A percentile compares a stretch with the other conserved stretches of the same genome.
phyloP scores from a whole-genome alignment of 2,888 invertebrate species.

The Drosophila picticornis region DNA sequence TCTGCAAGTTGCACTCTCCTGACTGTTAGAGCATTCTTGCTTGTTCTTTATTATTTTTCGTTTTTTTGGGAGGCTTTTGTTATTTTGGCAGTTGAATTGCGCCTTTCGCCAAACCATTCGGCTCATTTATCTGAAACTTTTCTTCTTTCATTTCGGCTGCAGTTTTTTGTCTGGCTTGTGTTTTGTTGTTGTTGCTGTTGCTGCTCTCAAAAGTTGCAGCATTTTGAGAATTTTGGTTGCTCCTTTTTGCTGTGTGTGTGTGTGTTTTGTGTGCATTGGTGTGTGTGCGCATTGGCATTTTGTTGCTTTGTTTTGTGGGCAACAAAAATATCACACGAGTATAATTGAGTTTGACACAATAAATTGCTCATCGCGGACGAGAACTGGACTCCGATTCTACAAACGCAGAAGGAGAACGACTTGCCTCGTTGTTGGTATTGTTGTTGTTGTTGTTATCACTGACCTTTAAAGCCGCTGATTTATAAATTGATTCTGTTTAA shows the following conservation, averaged over 20 bases:
- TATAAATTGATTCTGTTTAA: constrained; percentile 84
- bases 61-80: constrained; percentile 53
- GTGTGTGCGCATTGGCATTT: constrained; percentile 43
- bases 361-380: constrained; percentile 85
- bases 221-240: constrained; percentile 78
- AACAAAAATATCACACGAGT: constrained; percentile 84
- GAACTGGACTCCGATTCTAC: constrained; percentile 50
- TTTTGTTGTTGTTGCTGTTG: constrained; percentile 11
- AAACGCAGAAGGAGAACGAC: constrained; percentile 27
- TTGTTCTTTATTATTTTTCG: constrained; percentile 29
- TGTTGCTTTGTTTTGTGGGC: constrained; percentile 67
- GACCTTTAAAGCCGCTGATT: constrained; percentile 84
- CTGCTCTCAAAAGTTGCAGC: constrained; percentile 65
- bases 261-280: constrained; percentile 34
- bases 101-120: constrained; percentile 78
- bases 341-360: constrained; percentile 86
- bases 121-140: constrained; percentile 78
- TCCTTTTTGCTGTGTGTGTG: constrained; percentile 61
- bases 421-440: constrained; percentile 33
- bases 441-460: constrained; percentile 66
- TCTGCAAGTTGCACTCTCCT: not conserved
- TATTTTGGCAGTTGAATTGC: constrained; percentile 78
- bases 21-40: constrained; percentile 13
- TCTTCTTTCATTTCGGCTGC: constrained; percentile 67
- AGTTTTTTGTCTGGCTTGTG: constrained; percentile 37